A percentile compares a stretch with the other conserved stretches of the same genome.
These are phyloP conservation scores for Phalacrocorax brasilianus DNA, from an alignment of 2,113 vertebrate genomes.

Conservation along the genomic window DNA sequence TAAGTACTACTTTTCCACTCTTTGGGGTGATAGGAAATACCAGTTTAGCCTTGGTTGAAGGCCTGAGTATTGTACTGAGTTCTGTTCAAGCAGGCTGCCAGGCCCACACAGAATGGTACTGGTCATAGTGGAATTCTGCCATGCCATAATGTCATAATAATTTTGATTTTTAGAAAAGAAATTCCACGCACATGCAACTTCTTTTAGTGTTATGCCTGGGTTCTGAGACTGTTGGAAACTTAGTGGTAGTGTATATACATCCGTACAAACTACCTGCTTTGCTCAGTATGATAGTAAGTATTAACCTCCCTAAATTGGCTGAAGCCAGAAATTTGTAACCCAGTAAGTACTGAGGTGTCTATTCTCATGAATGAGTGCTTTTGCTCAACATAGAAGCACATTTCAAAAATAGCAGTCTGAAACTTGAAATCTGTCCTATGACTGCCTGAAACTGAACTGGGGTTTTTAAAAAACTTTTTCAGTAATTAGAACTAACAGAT, in stretches of 20 bases:
- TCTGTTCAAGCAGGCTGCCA: neutral
- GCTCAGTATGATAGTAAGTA: neutral
- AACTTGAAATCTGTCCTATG: neutral
- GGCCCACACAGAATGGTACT: neutral
- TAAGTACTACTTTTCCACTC: neutral
- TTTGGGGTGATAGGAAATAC: neutral
- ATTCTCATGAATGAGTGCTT: neutral
- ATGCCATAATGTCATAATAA: neutral
- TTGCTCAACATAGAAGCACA: neutral
- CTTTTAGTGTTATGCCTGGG: neutral
- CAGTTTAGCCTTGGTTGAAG: neutral
- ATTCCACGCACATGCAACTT: rapidly evolving
- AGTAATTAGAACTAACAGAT: neutral
- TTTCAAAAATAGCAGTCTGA: neutral
- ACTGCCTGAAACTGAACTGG: neutral
- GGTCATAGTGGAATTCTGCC: neutral
- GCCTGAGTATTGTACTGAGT: neutral
- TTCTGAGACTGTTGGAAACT: neutral
- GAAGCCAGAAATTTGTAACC: neutral
- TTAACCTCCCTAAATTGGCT: neutral
- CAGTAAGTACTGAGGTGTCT: neutral
- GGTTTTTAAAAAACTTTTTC: neutral
- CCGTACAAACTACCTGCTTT: neutral
- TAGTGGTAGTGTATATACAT: neutral
- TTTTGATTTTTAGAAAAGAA: neutral